Conservation (phyloP, 2,888 invertebrate species). For the Limnephilus rhombicus region DNA sequence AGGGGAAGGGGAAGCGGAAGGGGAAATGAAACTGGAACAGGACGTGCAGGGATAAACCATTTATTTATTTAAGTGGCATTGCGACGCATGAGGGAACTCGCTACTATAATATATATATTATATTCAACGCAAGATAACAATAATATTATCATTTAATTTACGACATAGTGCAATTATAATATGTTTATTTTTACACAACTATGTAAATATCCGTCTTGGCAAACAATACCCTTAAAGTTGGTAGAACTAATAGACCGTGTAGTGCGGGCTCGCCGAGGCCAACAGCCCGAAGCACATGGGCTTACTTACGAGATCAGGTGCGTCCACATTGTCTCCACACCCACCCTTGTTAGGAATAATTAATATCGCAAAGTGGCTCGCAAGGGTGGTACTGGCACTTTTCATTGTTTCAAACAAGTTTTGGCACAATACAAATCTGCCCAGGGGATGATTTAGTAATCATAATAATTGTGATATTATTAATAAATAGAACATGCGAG, state of each 20-base stretch:
- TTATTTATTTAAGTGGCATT: too few species aligned
- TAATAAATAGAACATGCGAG: not conserved
- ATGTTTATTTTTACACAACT: not conserved
- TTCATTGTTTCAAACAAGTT: constrained; percentile 13
- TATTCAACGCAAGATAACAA: not conserved
- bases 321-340: constrained; percentile 18
- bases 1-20: too few species aligned
- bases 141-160: not conserved
- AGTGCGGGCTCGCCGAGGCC: not conserved
- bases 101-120: too few species aligned
- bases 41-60: too few species aligned
- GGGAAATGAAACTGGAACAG: too few species aligned
- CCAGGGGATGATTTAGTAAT: not conserved
- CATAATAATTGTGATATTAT: not conserved
- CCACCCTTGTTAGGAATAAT: constrained; percentile 18
- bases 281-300: not conserved
- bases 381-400: constrained; percentile 4
- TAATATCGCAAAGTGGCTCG: constrained; percentile 30
- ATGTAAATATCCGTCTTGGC: not conserved
- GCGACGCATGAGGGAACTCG: too few species aligned
- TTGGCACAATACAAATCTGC: not conserved
- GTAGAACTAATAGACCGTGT: not conserved
- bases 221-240: not conserved
- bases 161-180: not conserved
- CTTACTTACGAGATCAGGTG: constrained; percentile 39